Percentiles rank a stretch among this genome's conserved stretches.
These are phyloP conservation scores for Hyperoplus lanceolatus DNA, from an alignment of 2,797 vertebrate species.

Conservation along the genomic window DNA sequence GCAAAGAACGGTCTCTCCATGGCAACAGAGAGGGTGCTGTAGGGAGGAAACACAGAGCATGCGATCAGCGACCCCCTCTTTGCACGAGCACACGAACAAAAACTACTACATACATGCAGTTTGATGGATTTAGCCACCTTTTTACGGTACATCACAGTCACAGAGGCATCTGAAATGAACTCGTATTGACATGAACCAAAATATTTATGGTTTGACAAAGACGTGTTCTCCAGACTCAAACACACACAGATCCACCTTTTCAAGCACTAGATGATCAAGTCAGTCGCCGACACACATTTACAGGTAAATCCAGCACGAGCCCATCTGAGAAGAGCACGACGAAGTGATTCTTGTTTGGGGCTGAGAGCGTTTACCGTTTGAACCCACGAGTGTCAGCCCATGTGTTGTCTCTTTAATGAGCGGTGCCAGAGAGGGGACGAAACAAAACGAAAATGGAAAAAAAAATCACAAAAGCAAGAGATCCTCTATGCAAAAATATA, in stretches of 20 bases:
- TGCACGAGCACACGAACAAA: conserved; percentile 65
- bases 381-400: conserved; percentile 32
- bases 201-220: conserved; percentile 32
- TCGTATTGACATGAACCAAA: conserved; percentile 6
- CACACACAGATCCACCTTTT: conserved; percentile 17
- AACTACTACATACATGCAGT: conserved; percentile 47
- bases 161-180: conserved; percentile 34
- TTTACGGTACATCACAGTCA: conserved; percentile 43
- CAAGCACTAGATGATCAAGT: neutral
- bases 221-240: conserved; percentile 10
- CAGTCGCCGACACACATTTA: neutral
- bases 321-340: neutral
- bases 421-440: conserved; percentile 7
- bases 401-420: conserved; percentile 53
- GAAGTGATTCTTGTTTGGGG: conserved; percentile 27
- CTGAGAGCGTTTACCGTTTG: conserved; percentile 37
- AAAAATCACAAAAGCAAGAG: conserved; percentile 64
- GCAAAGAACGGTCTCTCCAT: conserved; percentile 89
- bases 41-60: conserved; percentile 85
- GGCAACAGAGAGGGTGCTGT: conserved; percentile 89
- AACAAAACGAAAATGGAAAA: conserved; percentile 25
- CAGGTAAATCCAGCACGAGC: conserved; percentile 13
- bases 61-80: conserved; percentile 86
- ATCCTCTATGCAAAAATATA: conserved; percentile 74
- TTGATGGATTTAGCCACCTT: conserved; percentile 44